A percentile compares a stretch with the other conserved stretches of the same genome.
These are phyloP conservation scores for Lomographa bimaculata DNA, from an alignment of 2,888 invertebrate species.

Conservation along the genomic window DNA sequence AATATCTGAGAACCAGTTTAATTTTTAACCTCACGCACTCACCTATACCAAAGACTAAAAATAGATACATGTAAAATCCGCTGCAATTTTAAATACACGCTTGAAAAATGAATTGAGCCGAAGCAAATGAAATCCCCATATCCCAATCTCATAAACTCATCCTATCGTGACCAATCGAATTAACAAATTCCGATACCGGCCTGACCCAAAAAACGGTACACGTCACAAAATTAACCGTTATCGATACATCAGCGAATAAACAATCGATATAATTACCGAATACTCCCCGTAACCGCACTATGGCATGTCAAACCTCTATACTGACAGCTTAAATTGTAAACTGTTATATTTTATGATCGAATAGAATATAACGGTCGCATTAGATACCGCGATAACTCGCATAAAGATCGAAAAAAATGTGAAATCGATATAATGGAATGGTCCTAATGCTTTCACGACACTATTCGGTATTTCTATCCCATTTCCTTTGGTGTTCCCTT, in stretches of 20 bases:
- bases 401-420: constrained; percentile 48
- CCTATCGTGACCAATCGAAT: constrained; percentile 17
- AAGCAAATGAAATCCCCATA: no score
- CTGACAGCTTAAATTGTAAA: constrained; percentile 47
- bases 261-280: constrained; percentile 39
- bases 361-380: constrained; percentile 33
- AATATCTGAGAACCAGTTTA: no score
- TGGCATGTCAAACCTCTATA: constrained; percentile 51
- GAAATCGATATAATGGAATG: constrained; percentile 40
- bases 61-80: no score
- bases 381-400: constrained; percentile 37
- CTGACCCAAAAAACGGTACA: constrained; percentile 35
- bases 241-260: constrained; percentile 39
- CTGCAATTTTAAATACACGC: no score
- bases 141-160: constrained; percentile 10
- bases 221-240: constrained; percentile 31
- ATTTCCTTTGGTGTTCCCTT: constrained; percentile 37
- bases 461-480: constrained; percentile 44
- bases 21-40: no score
- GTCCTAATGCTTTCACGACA: constrained; percentile 39
- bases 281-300: constrained; percentile 34
- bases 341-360: constrained; percentile 43
- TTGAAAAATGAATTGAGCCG: no score
- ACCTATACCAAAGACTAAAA: no score
- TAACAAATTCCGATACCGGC: constrained; percentile 13